Conservation (phyloP, 2,888 invertebrate species). For the Cotesia congregata region DNA sequence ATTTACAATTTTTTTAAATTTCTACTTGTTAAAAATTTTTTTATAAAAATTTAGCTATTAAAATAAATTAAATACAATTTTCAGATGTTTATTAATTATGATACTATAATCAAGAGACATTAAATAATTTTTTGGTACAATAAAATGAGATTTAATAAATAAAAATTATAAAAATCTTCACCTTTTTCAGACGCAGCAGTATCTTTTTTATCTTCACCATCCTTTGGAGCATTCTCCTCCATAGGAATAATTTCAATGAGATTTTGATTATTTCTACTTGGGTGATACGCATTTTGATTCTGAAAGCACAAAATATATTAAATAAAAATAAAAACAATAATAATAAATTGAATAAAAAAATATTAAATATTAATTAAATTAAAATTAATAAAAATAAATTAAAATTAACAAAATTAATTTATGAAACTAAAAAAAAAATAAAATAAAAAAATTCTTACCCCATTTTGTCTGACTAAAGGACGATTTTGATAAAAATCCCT, state of each 20-base stretch:
- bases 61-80: too few relatives aligned
- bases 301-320: neutral
- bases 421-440: neutral
- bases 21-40: too few relatives aligned
- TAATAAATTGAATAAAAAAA: too few relatives aligned
- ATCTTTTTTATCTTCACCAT: slow-evolving; percentile 48
- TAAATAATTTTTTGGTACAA: too few relatives aligned
- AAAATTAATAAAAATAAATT: too few relatives aligned
- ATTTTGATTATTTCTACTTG: slow-evolving; percentile 69
- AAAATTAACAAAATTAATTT: neutral
- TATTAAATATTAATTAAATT: too few relatives aligned
- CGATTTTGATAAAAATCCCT: slow-evolving; percentile 51
- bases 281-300: slow-evolving; percentile 60
- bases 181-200: slow-evolving; percentile 15
- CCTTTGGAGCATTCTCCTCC: slow-evolving; percentile 55
- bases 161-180: neutral
- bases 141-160: too few relatives aligned
- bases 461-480: slow-evolving; percentile 54
- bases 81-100: too few relatives aligned
- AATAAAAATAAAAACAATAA: neutral
- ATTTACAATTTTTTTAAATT: too few relatives aligned
- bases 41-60: too few relatives aligned
- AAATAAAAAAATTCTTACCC: slow-evolving; percentile 50
- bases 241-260: slow-evolving; percentile 72
- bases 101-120: too few relatives aligned